Evolutionary conservation across 2,113 vertebrate species (phyloP).

Genomic region (Lycaon pictus): DNA sequence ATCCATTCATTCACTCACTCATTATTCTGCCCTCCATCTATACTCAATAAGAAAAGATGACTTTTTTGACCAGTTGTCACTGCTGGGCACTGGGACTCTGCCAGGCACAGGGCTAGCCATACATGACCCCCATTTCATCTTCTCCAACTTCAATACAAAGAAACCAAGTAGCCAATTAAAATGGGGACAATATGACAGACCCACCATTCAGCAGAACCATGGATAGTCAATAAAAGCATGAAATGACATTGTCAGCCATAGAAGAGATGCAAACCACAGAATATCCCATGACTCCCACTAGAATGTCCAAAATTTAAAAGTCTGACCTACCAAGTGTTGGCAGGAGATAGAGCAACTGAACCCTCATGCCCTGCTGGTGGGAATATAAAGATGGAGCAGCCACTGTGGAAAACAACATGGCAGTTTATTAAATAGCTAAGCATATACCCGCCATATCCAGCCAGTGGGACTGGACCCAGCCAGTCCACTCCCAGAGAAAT

Average conservation of each 20-base stretch:
- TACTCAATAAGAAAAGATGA: accelerated
- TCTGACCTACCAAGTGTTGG: accelerated
- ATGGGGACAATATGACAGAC: not conserved
- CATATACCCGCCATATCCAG: too few species aligned
- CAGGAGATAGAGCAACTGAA: not conserved
- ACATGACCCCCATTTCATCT: accelerated
- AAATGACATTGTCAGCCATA: too few species aligned
- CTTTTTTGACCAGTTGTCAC: not conserved
- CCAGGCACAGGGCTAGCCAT: accelerated
- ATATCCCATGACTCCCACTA: accelerated
- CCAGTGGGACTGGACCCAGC: not conserved
- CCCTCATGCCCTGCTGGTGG: accelerated
- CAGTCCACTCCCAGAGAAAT: not conserved
- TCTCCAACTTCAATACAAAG: not conserved
- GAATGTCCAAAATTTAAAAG: not conserved
- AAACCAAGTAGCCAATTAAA: not conserved
- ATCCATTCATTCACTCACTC: accelerated
- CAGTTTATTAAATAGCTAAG: not conserved
- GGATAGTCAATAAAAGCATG: not conserved
- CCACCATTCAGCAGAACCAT: not conserved
- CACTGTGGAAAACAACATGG: not conserved
- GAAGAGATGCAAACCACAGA: not conserved
- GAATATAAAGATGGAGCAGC: accelerated
- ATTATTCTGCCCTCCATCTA: accelerated
- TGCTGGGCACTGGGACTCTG: not conserved